phyloP scores from a whole-genome alignment of 2,113 vertebrate species.

The Serilophus lunatus region DNA sequence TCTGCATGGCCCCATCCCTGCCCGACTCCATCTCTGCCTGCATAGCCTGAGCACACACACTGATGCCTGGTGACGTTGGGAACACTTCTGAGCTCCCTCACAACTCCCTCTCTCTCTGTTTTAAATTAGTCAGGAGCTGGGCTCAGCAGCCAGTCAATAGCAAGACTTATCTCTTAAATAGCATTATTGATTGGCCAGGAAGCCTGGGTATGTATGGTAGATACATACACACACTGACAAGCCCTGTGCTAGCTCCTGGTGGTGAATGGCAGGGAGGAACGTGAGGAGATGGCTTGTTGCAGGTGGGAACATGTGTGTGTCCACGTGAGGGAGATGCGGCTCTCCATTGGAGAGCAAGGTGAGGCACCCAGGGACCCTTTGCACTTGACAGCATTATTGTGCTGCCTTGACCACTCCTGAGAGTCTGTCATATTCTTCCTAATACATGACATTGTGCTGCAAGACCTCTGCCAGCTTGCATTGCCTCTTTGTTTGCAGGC shows the following conservation, averaged over 20 bases:
- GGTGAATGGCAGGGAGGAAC: not conserved
- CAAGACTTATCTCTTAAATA: slow-evolving; percentile 72
- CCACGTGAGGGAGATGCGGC: not conserved
- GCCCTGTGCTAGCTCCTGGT: not conserved
- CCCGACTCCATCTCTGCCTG: not conserved
- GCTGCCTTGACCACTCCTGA: not conserved
- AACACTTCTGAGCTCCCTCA: not conserved
- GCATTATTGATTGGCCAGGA: slow-evolving; percentile 65
- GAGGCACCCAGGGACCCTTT: not conserved
- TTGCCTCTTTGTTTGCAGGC: not conserved
- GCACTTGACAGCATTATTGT: not conserved
- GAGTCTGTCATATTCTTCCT: not conserved
- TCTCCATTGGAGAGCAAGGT: not conserved
- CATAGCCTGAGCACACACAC: not conserved
- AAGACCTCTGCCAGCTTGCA: not conserved
- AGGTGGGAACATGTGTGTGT: not conserved
- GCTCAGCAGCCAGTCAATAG: slow-evolving; percentile 58
- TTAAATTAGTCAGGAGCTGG: slow-evolving; percentile 65
- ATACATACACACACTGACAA: not conserved
- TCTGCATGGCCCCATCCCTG: not conserved
- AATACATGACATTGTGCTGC: fast-evolving
- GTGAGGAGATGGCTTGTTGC: not conserved
- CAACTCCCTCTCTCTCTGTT: not conserved
- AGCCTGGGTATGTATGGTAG: slow-evolving; percentile 43
- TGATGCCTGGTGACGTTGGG: not conserved